Percentiles rank a stretch among this genome's conserved stretches.
These are phyloP conservation scores for Microtus pennsylvanicus DNA, from an alignment of 2,113 vertebrate species.

Conservation along the genomic window DNA sequence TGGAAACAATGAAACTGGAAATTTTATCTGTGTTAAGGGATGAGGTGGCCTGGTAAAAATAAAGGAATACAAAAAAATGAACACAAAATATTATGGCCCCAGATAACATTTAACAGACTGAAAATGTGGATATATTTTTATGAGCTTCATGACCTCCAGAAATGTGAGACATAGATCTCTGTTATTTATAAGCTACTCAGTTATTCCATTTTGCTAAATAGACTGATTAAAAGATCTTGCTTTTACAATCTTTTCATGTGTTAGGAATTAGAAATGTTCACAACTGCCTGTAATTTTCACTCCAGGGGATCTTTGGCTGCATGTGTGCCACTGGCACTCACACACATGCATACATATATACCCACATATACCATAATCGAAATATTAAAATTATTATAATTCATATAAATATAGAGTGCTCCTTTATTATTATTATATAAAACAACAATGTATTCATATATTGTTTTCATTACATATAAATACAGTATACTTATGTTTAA, in stretches of 20 bases:
- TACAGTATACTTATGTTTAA: neutral
- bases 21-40: neutral
- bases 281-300: neutral
- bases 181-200: neutral
- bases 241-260: neutral
- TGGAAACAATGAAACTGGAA: neutral
- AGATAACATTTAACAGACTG: neutral
- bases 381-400: neutral
- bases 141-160: neutral
- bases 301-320: no score
- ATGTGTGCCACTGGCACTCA: neutral
- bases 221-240: neutral
- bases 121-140: neutral
- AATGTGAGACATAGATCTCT: neutral
- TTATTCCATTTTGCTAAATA: neutral
- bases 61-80: neutral
- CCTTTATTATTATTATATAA: neutral
- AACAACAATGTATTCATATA: neutral
- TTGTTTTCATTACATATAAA: neutral
- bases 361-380: neutral
- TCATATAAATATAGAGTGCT: neutral
- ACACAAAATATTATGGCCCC: neutral
- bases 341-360: neutral
- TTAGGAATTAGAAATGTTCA: neutral
- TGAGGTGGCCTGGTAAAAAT: neutral